Evolutionary conservation across 2,888 invertebrate genomes (phyloP), one percentile per base, ranked within the genome.

Genomic region (Nemotelus nigrinus): DNA sequence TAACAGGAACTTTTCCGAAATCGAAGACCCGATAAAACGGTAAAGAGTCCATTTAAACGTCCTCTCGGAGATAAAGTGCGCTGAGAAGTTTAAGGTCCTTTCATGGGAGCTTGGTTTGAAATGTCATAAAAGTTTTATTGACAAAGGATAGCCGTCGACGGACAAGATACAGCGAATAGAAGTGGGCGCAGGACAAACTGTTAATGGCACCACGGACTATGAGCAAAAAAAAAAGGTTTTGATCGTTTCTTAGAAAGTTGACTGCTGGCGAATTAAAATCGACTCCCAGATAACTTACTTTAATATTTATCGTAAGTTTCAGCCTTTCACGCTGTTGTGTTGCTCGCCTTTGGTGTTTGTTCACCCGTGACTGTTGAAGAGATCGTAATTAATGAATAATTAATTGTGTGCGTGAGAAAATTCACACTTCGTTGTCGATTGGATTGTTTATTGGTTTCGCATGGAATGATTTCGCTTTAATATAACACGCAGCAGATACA

Each of bases 121-220:
- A 43, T 47, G 48, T 67, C 67, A 39, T 67, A 48, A 67, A 67
- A 48, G 25, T 67, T 67, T 67, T 39, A 67, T 67, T 25, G 47
- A 48, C 25, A 67, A 65, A 41, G 39, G 43, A 63, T 5, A 63
- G 43, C 41, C 41, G 63, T 57, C 25, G 25, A 63, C 6, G 5
- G 39, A 63, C 63, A 63, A 50, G 41, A 63, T 39, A 63, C 7
- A 63, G 3, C 7, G 63, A 39, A 25, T 43, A 41, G 43, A 63
- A 7, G 7, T 3, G 3, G 43, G 4, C 3, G 5, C 3, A 39
- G 43, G 63, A 8, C 25, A 63, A 25, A 4, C n/a, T 57, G 10
- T 4, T 25, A 57, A 57, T 10, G 5, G 3, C 5, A 57, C 3
- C 5, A 25, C 57, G 25, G 57, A 57, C 25, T 57, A 57, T 25